A percentile compares a stretch with the other conserved stretches of the same genome.
These are phyloP conservation scores for Elysia crispata DNA, from an alignment of 2,888 invertebrate genomes.

Conservation along the genomic window DNA sequence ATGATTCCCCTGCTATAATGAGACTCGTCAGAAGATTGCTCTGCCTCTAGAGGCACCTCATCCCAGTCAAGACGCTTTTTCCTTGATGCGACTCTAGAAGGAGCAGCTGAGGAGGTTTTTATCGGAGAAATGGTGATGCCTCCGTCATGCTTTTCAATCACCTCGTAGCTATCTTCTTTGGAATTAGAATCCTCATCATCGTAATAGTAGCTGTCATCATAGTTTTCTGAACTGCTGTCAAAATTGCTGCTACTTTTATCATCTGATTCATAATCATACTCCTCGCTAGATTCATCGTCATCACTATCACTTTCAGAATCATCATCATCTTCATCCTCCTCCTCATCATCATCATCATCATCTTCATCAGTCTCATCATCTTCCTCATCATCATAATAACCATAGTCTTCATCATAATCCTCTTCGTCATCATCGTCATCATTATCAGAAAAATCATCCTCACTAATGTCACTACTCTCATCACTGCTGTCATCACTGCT, in stretches of 20 bases:
- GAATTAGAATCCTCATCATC: conserved; percentile 6
- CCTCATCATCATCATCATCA: conserved; percentile 24
- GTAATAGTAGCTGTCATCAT: not conserved
- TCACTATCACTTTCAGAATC: not conserved
- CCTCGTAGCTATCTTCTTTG: not conserved
- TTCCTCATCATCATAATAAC: conserved; percentile 11
- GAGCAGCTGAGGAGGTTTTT: not conserved
- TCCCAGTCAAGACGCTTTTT: conserved; percentile 34
- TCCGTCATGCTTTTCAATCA: not conserved
- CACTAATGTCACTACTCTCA: not conserved
- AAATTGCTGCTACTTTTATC: not conserved
- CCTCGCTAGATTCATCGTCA: conserved; percentile 13
- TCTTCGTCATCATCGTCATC: conserved; percentile 30
- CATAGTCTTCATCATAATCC: conserved; percentile 27
- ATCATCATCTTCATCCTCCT: not conserved
- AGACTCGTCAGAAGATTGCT: conserved; percentile 39
- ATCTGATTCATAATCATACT: conserved; percentile 29
- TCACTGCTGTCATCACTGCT: not conserved
- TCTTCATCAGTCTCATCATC: conserved; percentile 29
- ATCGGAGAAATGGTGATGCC: conserved; percentile 1
- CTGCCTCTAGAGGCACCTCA: conserved; percentile 52
- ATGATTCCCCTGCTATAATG: conserved; percentile 53
- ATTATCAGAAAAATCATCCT: not conserved
- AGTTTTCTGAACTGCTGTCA: not conserved
- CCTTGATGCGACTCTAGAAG: not conserved